These are phyloP conservation scores for Ellobius talpinus DNA, from an alignment of 2,113 vertebrate species.

Conservation along the genomic window DNA sequence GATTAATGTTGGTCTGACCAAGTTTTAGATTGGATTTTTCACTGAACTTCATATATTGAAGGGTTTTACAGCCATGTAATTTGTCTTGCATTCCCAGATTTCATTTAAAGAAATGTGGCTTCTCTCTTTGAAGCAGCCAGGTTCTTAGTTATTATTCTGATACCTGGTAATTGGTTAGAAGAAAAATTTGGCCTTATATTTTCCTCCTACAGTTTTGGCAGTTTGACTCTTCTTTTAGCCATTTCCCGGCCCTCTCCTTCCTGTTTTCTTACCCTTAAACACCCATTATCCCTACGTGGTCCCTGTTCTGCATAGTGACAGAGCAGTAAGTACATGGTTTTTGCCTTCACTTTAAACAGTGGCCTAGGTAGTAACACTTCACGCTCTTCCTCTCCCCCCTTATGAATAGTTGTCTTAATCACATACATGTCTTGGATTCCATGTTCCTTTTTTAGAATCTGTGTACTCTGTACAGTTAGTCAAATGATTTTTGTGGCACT, in stretches of 20 bases:
- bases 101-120: conserved; percentile 67
- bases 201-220: conserved; percentile 78
- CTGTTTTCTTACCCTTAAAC: conserved; percentile 42
- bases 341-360: conserved; percentile 84
- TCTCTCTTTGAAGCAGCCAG: conserved; percentile 83
- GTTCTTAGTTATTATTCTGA: conserved; percentile 81
- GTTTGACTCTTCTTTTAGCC: conserved; percentile 82
- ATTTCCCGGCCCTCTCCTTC: conserved; percentile 78
- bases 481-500: conserved; percentile 43
- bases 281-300: neutral
- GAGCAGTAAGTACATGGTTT: conserved; percentile 81
- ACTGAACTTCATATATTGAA: conserved; percentile 76
- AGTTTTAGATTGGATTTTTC: conserved; percentile 80
- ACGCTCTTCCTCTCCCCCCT: neutral
- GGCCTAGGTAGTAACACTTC: conserved; percentile 76
- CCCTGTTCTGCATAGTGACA: conserved; percentile 79
- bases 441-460: conserved; percentile 65
- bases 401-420: conserved; percentile 76
- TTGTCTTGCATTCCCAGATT: conserved; percentile 85
- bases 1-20: conserved; percentile 84
- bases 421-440: conserved; percentile 70
- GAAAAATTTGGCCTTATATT: conserved; percentile 62
- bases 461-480: conserved; percentile 41
- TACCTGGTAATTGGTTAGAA: conserved; percentile 79
- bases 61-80: conserved; percentile 78